A percentile compares a stretch with the other conserved stretches of the same genome.
Evolutionary conservation across 2,797 vertebrate species (phyloP).

Genomic region (Aulostomus chinensis): DNA sequence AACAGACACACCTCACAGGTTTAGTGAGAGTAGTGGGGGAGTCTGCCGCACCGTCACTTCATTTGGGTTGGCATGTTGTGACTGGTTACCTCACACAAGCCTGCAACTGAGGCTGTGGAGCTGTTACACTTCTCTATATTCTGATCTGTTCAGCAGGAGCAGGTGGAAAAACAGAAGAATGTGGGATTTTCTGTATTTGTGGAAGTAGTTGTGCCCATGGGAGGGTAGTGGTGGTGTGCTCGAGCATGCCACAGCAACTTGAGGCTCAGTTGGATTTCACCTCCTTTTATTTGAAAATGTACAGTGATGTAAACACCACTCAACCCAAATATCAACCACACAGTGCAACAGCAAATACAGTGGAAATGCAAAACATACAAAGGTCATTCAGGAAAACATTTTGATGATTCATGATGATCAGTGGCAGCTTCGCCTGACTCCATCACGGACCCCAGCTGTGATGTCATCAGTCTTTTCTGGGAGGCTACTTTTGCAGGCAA

Average conservation of each 20-base stretch:
- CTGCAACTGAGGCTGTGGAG: too few species aligned
- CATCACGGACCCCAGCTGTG: conserved; percentile 84
- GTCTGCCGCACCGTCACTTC: too few species aligned
- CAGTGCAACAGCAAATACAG: conserved; percentile 90
- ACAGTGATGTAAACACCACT: conserved; percentile 11
- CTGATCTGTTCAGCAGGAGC: too few species aligned
- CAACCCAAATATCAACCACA: conserved; percentile 73
- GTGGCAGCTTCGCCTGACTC: conserved; percentile 83
- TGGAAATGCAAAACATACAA: conserved; percentile 82
- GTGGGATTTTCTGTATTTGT: too few species aligned
- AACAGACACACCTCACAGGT: too few species aligned
- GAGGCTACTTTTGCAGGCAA: conserved; percentile 85
- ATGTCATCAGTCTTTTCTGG: conserved; percentile 85
- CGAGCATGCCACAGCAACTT: background rate
- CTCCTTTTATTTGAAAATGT: conserved; percentile 6
- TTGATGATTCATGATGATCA: conserved; percentile 68
- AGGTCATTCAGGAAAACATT: conserved; percentile 80
- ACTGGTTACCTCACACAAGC: too few species aligned
- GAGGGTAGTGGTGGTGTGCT: background rate
- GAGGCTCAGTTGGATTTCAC: background rate
- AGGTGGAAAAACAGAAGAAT: too few species aligned
- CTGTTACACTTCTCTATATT: too few species aligned
- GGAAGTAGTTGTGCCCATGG: too few species aligned
- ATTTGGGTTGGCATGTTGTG: too few species aligned
- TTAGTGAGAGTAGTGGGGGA: too few species aligned